A percentile compares a stretch with the other conserved stretches of the same genome.
Conservation (phyloP, 1,140 invertebrate genomes). For the Reticulitermes speratus region DNA sequence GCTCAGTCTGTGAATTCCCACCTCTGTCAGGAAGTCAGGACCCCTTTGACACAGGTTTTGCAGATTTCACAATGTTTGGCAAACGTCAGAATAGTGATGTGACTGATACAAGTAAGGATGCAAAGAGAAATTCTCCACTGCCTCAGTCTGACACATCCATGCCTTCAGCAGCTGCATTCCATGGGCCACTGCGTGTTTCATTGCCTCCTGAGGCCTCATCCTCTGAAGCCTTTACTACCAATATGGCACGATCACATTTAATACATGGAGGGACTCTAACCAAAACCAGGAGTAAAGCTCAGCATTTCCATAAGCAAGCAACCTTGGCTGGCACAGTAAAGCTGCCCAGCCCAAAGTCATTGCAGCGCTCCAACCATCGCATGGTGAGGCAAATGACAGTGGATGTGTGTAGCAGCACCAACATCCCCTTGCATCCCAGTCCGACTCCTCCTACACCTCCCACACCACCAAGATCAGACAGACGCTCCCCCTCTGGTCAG, state of each 20-base stretch:
- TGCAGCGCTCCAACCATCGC: slow-evolving; percentile 24
- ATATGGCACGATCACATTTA: not conserved
- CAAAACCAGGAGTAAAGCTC: slow-evolving; percentile 3
- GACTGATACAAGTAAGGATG: slow-evolving; percentile 17
- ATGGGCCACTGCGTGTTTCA: slow-evolving; percentile 64
- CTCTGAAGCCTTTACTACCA: not conserved
- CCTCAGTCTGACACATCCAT: slow-evolving; percentile 33
- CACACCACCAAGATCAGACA: slow-evolving; percentile 33
- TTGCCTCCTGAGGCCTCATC: slow-evolving; percentile 58
- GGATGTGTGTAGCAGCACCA: slow-evolving; percentile 31
- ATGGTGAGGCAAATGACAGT: slow-evolving; percentile 38
- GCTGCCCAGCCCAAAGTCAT: slow-evolving; percentile 33
- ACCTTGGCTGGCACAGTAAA: slow-evolving; percentile 27
- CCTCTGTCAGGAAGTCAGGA: slow-evolving; percentile 48
- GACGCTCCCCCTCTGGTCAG: slow-evolving; percentile 36
- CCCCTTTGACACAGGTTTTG: slow-evolving; percentile 61
- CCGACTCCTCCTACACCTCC: slow-evolving; percentile 27
- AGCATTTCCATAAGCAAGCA: slow-evolving; percentile 28
- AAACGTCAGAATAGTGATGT: slow-evolving; percentile 20
- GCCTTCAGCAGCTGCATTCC: slow-evolving; percentile 42
- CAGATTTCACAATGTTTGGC: slow-evolving; percentile 40
- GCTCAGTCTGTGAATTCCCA: slow-evolving; percentile 35
- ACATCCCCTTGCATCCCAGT: slow-evolving; percentile 30
- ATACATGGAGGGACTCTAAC: not conserved
- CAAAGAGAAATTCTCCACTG: slow-evolving; percentile 29